Evolutionary conservation across 2,888 invertebrate genomes (phyloP), one percentile per base, ranked within the genome.

Genomic region (Pristionchus arcanus): DNA sequence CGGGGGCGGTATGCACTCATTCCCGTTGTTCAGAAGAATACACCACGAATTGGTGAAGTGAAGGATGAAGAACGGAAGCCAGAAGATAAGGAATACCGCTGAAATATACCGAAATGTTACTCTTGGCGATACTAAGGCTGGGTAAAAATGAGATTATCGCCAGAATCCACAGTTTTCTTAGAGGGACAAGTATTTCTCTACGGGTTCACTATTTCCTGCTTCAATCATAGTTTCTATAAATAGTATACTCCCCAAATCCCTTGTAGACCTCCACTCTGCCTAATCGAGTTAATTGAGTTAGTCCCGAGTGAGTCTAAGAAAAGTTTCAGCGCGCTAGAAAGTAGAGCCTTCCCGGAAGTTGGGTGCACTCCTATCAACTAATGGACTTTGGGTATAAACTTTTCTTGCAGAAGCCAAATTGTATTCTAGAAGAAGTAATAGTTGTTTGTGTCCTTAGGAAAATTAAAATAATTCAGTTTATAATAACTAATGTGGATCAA

Each of bases 1-100:
- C 66, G 94, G 66, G 81, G 92, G 90, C 55, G 92, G 91, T 25
- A 95, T 91, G 90, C 95, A 95, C n/a, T 21, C 15, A 9, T 31
- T 4, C 0, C 4, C 28, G 13, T 91, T 87, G 42, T 90, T 81
- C 13, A 89, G 83, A 42, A 95, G 92, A 96, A 97, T 97, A 96
- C 98, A 99, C 95, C 99, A 97, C 19, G 99, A 99, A 95, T 98
- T 98, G 96, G 98, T 97, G 92, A 98, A 97, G 96, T 98, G 98
- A 96, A 98, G 98, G 4, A 98, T 98, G 97, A 99, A 99, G 96
- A 99, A 99, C 77, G 99, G 99, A 91, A 98, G 97, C 99, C 99
- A 99, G 96, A 99, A 99, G 95, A 98, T 97, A 81, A 99, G 97
- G 96, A 99, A 99, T 4, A 98, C 98, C 94, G 98, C 99, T 99